A percentile compares a stretch with the other conserved stretches of the same genome.
Conservation (phyloP, 2,797 vertebrate genomes). For the Mallotus villosus region DNA sequence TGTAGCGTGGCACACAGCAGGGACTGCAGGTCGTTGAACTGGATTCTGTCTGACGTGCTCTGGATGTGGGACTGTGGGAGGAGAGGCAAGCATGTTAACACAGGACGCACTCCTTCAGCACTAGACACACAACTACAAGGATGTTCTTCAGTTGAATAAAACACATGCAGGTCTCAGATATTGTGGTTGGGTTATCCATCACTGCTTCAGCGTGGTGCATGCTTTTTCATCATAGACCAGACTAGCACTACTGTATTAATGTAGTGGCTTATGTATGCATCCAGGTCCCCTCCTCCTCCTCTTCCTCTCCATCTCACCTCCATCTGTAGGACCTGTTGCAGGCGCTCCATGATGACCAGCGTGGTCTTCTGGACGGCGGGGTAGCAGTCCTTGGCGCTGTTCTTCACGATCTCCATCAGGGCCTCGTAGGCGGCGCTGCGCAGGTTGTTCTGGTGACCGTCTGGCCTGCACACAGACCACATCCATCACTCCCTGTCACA, state of each 20-base stretch:
- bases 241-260: neutral
- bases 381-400: constrained; percentile 98
- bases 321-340: constrained; percentile 99
- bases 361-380: constrained; percentile 99
- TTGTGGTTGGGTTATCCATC: constrained; percentile 1
- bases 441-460: constrained; percentile 98
- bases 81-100: constrained; percentile 21
- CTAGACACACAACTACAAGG: neutral
- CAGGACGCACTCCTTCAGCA: neutral
- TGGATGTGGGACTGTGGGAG: constrained; percentile 93
- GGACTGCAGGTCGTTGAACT: constrained; percentile 98
- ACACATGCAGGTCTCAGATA: neutral
- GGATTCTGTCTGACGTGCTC: constrained; percentile 97
- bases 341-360: constrained; percentile 95
- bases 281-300: neutral
- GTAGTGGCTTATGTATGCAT: too few species aligned
- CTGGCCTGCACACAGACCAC: constrained; percentile 75
- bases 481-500: neutral
- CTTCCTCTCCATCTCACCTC: constrained; percentile 76
- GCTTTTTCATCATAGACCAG: constrained; percentile 7
- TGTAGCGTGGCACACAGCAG: constrained; percentile 97
- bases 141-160: neutral
- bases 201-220: constrained; percentile 7
- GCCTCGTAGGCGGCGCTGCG: constrained; percentile 96
- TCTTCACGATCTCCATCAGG: constrained; percentile 99